Evolutionary conservation across 2,888 invertebrate species (phyloP).

Genomic region (Rhorus exstirpatorius): DNA sequence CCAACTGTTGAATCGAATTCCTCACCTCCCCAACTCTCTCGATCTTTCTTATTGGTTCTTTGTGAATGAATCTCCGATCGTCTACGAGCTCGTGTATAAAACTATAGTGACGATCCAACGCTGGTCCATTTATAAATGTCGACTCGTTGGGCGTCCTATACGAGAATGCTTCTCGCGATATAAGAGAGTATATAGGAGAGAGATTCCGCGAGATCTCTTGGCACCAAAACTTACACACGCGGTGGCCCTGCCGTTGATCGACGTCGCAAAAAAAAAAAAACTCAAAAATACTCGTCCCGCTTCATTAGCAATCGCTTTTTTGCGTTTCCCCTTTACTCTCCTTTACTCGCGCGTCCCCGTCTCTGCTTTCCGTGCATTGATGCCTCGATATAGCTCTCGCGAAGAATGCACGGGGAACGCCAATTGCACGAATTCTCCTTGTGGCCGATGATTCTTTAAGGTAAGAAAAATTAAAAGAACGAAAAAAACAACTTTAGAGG

Average conservation of each 20-base stretch:
- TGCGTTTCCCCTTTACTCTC: conserved; percentile 25
- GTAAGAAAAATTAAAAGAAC: conserved; percentile 33
- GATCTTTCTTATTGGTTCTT: conserved; percentile 10
- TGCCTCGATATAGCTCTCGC: conserved; percentile 29
- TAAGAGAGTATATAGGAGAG: background rate
- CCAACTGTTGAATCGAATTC: conserved; percentile 55
- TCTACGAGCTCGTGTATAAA: conserved; percentile 52
- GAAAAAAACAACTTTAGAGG: conserved; percentile 3
- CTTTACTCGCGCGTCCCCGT: background rate
- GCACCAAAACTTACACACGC: conserved; percentile 37
- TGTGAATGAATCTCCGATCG: conserved; percentile 51
- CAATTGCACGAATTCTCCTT: conserved; percentile 66
- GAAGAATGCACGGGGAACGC: conserved; percentile 59
- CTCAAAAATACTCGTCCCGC: conserved; percentile 79
- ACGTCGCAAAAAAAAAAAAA: conserved; percentile 47
- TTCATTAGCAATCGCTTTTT: conserved; percentile 80
- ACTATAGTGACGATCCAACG: conserved; percentile 44
- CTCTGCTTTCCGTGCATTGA: background rate
- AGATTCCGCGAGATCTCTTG: conserved; percentile 41
- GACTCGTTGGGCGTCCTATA: background rate
- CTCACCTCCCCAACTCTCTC: background rate
- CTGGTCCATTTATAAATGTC: conserved; percentile 25
- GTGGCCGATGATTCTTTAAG: conserved; percentile 50
- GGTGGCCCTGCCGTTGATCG: conserved; percentile 58
- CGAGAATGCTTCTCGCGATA: conserved; percentile 20